Evolutionary conservation across 2,888 invertebrate genomes (phyloP), one percentile per base, ranked within the genome.

Genomic region (Stenchaetothrips biformis): DNA sequence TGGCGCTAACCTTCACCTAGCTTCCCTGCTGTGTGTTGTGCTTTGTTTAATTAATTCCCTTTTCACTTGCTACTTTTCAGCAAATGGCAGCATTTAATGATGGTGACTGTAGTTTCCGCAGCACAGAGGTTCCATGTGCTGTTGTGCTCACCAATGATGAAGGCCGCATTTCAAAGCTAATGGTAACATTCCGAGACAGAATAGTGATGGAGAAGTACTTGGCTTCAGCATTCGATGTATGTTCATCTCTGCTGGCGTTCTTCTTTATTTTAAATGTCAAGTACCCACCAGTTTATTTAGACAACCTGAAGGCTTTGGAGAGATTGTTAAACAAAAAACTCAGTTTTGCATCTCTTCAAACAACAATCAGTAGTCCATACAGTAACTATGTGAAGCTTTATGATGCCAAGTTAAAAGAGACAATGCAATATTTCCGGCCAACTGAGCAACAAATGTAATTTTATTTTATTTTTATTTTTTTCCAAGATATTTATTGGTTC

Each of bases 31-130:
- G 0, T 9, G 0, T 37, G 37, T 74, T 7, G 21, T 21, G n/a
- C 7, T 74, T 74, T 59, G 59, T 59, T 18, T 74, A 25, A 11
- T 74, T 74, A 74, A 1, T 21, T 74, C 2, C 67, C 25, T 21
- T 74, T 11, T 0, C 0, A 9, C 21, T 74, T 21, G 25, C 25
- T 13, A 37, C 37, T 9, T 74, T 74, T 8, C 2, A 74, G 67
- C 21, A 74, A 25, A 74, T 74, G 67, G 67, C 67, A 25, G 67
- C 67, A 7, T 74, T 74, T 21, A 74, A 74, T 74, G 67, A 74
- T 21, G 67, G 67, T 9, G 67, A 74, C 67, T 25, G 3, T 74
- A 25, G 67, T 25, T 74, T 74, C 25, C 21, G 67, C 11, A 21
- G 25, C 67, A 74, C 67, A 9, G 21, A 21, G 11, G 25, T 74